phyloP scores from a whole-genome alignment of 2,797 vertebrate genomes.

The Tangara arthus region DNA sequence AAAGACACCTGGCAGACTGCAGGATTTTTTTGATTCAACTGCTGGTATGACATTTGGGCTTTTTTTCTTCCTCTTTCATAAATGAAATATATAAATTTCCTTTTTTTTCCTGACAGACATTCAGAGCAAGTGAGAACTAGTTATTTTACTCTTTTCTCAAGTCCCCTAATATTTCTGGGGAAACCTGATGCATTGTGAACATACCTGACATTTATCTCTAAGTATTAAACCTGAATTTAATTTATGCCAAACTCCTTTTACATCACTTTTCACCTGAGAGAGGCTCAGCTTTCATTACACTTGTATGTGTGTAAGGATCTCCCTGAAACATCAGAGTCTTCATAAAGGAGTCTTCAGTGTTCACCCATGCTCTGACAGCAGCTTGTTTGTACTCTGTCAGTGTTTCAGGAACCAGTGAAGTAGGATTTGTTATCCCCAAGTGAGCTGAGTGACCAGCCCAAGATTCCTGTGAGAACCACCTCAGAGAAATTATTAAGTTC shows the following conservation, averaged over 20 bases:
- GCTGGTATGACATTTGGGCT: constrained; percentile 71
- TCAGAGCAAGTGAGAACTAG: not conserved
- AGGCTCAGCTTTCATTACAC: not conserved
- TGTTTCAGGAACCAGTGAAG: not conserved
- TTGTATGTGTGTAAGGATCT: not conserved
- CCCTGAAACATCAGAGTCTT: not conserved
- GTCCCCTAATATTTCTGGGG: not conserved
- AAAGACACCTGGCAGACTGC: constrained; percentile 85
- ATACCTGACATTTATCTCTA: not conserved
- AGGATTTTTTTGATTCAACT: constrained; percentile 94
- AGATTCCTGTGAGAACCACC: not conserved
- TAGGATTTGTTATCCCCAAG: not conserved
- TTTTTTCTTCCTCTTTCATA: not conserved
- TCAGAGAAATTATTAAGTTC: not conserved
- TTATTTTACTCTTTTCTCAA: not conserved
- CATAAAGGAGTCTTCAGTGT: not conserved
- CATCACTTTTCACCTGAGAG: not conserved
- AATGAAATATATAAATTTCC: not conserved
- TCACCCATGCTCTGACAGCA: not conserved
- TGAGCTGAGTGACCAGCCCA: not conserved
- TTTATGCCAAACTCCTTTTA: not conserved
- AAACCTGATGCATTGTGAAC: not conserved
- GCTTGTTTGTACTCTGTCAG: not conserved
- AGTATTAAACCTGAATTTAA: not conserved
- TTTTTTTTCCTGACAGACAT: not conserved